Percentiles rank a stretch among this genome's conserved stretches.
These are phyloP conservation scores for Athrips mouffetella DNA, from an alignment of 2,888 invertebrate species.

Conservation along the genomic window DNA sequence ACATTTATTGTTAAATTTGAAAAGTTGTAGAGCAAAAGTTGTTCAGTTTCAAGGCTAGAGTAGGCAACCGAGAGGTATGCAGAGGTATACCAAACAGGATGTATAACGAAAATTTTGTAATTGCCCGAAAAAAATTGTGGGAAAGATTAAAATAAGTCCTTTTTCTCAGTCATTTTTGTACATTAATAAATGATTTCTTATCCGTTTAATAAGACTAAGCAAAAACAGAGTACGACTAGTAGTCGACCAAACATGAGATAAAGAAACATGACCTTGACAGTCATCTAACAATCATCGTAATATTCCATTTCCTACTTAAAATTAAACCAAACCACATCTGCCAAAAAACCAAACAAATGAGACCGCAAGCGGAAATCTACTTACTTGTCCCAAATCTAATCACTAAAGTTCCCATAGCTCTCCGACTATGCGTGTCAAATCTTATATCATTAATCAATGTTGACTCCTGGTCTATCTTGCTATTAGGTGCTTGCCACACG, in stretches of 20 bases:
- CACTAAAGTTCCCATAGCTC: constrained; percentile 46
- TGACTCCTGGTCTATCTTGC: constrained; percentile 36
- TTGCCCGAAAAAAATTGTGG: no score
- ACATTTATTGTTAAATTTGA: no score
- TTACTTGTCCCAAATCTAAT: constrained; percentile 38
- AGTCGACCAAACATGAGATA: not conserved
- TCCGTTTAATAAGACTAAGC: not conserved
- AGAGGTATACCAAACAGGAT: no score
- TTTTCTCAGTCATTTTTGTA: no score
- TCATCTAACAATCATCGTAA: not conserved
- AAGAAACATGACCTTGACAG: not conserved
- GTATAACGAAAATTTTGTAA: no score
- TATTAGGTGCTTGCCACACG: constrained; percentile 7
- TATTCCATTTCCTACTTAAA: not conserved
- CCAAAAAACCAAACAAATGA: constrained; percentile 13
- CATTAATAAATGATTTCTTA: no score
- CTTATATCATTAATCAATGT: constrained; percentile 46
- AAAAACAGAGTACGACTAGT: not conserved
- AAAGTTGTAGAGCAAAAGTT: no score
- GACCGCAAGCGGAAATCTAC: constrained; percentile 30
- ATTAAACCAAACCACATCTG: constrained; percentile 12
- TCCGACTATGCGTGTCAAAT: constrained; percentile 41
- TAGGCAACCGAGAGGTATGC: no score
- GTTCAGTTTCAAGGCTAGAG: no score
- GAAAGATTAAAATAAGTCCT: no score